A percentile compares a stretch with the other conserved stretches of the same genome.
Conservation (phyloP, 2,797 vertebrate species). For the Coranthus polyacanthus region DNA sequence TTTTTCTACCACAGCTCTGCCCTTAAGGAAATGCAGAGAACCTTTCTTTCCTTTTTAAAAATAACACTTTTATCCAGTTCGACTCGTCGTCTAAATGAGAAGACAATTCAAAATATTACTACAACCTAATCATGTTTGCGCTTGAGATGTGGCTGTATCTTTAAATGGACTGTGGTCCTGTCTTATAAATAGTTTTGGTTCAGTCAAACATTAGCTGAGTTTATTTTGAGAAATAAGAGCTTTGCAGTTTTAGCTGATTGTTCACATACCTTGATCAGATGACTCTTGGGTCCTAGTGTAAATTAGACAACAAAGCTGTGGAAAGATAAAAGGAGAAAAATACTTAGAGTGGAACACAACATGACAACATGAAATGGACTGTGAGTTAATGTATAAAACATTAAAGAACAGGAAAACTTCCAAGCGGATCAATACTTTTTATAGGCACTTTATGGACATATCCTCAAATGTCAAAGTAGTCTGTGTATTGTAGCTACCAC, state of each 20-base stretch:
- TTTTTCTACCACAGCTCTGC: constrained; percentile 26
- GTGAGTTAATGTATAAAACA: background rate
- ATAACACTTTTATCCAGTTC: too few species aligned
- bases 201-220: constrained; percentile 53
- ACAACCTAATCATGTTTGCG: too few species aligned
- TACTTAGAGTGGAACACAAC: background rate
- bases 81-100: too few species aligned
- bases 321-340: constrained; percentile 28
- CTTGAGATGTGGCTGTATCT: constrained; percentile 21
- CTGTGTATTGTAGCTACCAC: background rate
- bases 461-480: constrained; percentile 7
- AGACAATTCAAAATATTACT: too few species aligned
- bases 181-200: constrained; percentile 66
- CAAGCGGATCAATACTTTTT: background rate
- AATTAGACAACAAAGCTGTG: constrained; percentile 36
- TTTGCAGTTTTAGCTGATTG: constrained; percentile 47
- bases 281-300: constrained; percentile 31
- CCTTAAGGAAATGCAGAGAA: constrained; percentile 12
- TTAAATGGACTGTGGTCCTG: constrained; percentile 33
- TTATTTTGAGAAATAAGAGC: constrained; percentile 60
- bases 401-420: background rate
- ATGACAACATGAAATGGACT: background rate
- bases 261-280: constrained; percentile 66
- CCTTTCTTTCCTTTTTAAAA: background rate
- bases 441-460: too few species aligned